These are phyloP conservation scores for Pimpla rufipes DNA, from an alignment of 2,888 invertebrate genomes.

Conservation along the genomic window DNA sequence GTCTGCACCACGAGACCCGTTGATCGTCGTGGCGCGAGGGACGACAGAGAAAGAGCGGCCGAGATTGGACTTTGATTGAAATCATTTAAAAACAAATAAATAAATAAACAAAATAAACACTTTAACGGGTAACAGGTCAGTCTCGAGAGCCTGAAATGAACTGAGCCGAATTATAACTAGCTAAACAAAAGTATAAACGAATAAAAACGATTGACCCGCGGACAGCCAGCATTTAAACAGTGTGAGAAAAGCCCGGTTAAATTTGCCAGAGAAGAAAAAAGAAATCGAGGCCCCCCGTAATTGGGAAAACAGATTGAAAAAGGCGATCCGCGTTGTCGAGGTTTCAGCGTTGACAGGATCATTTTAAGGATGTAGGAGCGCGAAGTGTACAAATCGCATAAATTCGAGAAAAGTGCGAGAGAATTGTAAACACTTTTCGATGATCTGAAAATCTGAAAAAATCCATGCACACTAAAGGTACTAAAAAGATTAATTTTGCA, in stretches of 20 bases:
- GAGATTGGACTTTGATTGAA: slow-evolving; percentile 48
- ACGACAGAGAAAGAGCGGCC: slow-evolving; percentile 44
- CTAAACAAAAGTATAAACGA: slow-evolving; percentile 15
- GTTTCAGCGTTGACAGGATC: no score
- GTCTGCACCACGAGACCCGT: not conserved
- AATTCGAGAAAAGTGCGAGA: no score
- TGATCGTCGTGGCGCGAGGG: not conserved
- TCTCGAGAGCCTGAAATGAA: slow-evolving; percentile 53
- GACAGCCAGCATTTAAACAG: slow-evolving; percentile 34
- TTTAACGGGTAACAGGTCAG: slow-evolving; percentile 52
- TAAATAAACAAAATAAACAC: slow-evolving; percentile 34
- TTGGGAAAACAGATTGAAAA: slow-evolving; percentile 16
- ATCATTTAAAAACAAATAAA: slow-evolving; percentile 9
- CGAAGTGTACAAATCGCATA: no score
- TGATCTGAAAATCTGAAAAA: no score
- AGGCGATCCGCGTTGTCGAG: no score
- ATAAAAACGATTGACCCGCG: slow-evolving; percentile 18
- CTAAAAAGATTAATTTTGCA: no score
- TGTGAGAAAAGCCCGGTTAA: not conserved
- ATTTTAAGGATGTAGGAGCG: no score
- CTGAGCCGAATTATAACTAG: slow-evolving; percentile 49
- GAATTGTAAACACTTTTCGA: no score
- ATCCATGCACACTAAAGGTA: no score
- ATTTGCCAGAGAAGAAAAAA: no score
- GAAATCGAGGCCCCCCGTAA: not conserved